Evolutionary conservation across 2,113 vertebrate genomes (phyloP), one percentile per base, ranked within the genome.

Genomic region (Amazona guildingii): DNA sequence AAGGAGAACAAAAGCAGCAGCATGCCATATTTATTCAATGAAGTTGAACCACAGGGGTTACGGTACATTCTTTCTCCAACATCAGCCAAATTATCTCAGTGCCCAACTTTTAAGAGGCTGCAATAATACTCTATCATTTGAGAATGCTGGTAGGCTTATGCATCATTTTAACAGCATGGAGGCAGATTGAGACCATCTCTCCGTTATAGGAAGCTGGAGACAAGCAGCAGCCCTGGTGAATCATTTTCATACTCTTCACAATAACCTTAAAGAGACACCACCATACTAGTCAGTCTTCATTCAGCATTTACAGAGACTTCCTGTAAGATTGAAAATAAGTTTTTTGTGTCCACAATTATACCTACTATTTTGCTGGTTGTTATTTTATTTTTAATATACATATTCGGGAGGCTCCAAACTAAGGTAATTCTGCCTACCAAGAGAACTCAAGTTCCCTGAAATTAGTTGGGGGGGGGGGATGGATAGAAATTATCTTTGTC

Each of bases 151-250:
- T 96, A 88, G 97, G 96, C 88, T 95, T 97, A 97, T 98, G 97
- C 97, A 98, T 98, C 98, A 98, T 98, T 98, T 98, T 98, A 98
- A 98, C 98, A 98, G 98, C 97, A 74, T 96, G 98, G 95, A 97
- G 97, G 98, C 98, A 98, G 98, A 98, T 97, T 98, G 97, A 96
- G 98, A 98, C 98, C 97, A 98, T 98, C 98, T 98, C 97, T 97
- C 95, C 97, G 95, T 97, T 98, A 98, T 14, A 98, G 97, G 97
- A 98, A 98, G 96, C 97, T 96, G 93, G 97, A 98, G 98, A 98
- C 97, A 97, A 98, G 97, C 89, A 7, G 97, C 96, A 97, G 94
- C 96, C 95, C 92, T 95, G 94, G 94, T 94, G 97, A 98, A 98
- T 97, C 97, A 97, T 97, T 98, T 97, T 85, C 97, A 94, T 97